Base-by-base conservation (phyloP, 92 coral and sea anemone genomes). In the Plumapathes pennacea region DNA sequence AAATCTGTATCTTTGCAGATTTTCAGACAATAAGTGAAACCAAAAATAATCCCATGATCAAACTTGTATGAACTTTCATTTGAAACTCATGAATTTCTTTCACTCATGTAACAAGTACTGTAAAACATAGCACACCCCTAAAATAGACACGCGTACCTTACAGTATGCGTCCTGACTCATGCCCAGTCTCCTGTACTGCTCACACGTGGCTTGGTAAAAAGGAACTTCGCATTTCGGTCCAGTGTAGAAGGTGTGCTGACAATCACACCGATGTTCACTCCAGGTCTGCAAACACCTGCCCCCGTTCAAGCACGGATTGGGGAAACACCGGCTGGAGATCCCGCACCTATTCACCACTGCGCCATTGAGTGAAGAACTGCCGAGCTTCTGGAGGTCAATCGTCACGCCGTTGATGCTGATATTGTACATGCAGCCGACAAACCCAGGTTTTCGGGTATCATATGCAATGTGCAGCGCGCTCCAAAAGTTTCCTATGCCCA, bases 371-470 rank as follows among this genome's bases (percentile, higher is more conserved):
- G 69, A 64, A 3, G 76, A 20, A 8, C 30, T 62, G 20, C 62
- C 50, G 57, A 89, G 55, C 22, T 48, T 48, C 9, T 10, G 40
- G 30, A 78, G 62, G 6, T 51, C 27, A n/a, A 90, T 63, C 3
- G 48, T 26, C 12, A 19, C 64, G 3, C 83, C 90, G 58, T 88
- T 84, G 21, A 88, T 54, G 21, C 43, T 61, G 15, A 92, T 52
- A 37, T 48, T 67, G 24, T 60, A 70, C 89, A 92, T 88, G 27
- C 98, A 92, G 4, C 98, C 98, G 18, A 88, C 96, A 48, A 92
- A 92, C 4, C 98, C 98, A 7, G 46, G 30, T 53, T 66, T 80
- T 20, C 80, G 83, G 5, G 85, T 64, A 13, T 92, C 96, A 3
- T 83, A 73, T n/a, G 96, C 97, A 34, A 90, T 60, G 38, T 62